Percentiles rank a stretch among this genome's conserved stretches.
These are phyloP conservation scores for Lanistes nyassanus DNA, from an alignment of 1,140 invertebrate species.

Conservation along the genomic window DNA sequence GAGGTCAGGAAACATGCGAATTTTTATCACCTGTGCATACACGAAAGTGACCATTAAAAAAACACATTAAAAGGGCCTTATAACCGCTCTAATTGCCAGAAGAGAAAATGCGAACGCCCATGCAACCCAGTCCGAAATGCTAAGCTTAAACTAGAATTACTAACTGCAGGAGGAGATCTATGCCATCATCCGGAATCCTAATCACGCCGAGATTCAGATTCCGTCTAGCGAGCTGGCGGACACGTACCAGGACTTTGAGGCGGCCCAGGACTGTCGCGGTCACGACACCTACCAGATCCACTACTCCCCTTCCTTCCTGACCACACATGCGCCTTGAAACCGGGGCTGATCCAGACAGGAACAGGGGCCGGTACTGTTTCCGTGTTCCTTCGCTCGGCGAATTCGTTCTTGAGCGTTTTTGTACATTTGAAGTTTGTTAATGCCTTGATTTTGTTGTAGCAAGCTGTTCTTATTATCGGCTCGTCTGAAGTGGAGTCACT, in stretches of 20 bases:
- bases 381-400: too few species aligned
- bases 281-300: slow-evolving; percentile 16
- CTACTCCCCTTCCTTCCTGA: slow-evolving; percentile 5
- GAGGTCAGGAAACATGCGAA: too few species aligned
- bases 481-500: too few species aligned
- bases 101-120: background rate
- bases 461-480: too few species aligned
- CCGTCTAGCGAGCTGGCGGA: background rate
- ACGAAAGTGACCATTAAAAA: background rate
- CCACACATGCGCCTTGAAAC: too few species aligned
- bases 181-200: slow-evolving; percentile 2
- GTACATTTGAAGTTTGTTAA: too few species aligned
- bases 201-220: background rate
- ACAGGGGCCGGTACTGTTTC: too few species aligned
- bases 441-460: too few species aligned
- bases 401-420: too few species aligned
- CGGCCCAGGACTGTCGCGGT: slow-evolving; percentile 4
- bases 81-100: background rate
- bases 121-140: background rate
- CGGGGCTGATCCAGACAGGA: too few species aligned
- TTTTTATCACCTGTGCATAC: background rate
- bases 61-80: background rate
- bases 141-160: too few species aligned
- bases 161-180: slow-evolving; percentile 14
- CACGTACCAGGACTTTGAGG: slow-evolving; percentile 17